Conservation (phyloP, 2,113 vertebrate species). For the Sturnira hondurensis region DNA sequence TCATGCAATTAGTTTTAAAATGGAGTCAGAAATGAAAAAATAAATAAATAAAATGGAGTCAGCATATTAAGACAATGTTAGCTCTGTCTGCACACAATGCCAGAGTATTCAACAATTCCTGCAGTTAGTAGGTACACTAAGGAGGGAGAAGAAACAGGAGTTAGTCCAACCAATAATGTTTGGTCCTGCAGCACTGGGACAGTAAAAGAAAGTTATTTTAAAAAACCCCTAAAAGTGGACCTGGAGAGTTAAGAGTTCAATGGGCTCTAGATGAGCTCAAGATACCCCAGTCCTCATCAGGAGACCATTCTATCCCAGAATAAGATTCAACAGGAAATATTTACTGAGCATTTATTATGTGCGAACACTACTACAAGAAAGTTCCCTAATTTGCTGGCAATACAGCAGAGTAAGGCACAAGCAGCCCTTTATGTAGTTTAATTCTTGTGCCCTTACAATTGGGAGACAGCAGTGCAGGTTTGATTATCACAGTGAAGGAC, state of each 20-base stretch:
- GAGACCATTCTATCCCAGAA: background rate
- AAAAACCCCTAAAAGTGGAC: background rate
- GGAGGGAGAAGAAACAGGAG: background rate
- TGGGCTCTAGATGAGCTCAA: background rate
- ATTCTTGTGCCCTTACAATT: no score
- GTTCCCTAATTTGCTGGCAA: no score
- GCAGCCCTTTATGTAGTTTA: no score
- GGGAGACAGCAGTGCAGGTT: no score
- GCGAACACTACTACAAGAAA: no score
- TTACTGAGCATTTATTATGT: no score
- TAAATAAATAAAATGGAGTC: background rate
- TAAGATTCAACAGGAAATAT: background rate
- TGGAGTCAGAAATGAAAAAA: no score
- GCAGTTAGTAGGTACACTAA: background rate
- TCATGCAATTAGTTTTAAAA: background rate
- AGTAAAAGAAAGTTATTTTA: background rate
- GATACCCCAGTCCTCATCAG: background rate
- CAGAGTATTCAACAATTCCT: background rate
- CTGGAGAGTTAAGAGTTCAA: background rate
- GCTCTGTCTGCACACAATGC: background rate
- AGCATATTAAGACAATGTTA: background rate
- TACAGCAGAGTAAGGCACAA: no score
- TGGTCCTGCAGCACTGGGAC: background rate
- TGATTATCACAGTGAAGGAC: no score
- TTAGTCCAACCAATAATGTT: no score